phyloP scores from a whole-genome alignment of 92 coral and sea anemone genomes.

The Umimayanthus chanpuru region DNA sequence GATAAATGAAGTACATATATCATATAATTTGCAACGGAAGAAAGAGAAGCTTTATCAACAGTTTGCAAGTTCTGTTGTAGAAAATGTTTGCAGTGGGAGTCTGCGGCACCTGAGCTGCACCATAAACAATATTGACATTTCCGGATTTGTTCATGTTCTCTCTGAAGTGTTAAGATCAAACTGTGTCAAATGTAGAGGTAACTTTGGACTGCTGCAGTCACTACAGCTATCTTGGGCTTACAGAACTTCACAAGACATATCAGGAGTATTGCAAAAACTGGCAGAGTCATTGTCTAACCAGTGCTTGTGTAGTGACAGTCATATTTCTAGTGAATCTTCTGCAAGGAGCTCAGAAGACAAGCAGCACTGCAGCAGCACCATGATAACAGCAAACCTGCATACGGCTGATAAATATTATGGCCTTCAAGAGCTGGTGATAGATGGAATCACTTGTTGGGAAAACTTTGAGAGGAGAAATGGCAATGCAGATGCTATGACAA shows the following conservation, averaged over 20 bases:
- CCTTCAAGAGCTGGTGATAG: slow-evolving; percentile 28
- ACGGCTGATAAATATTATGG: background rate
- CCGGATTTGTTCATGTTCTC: background rate
- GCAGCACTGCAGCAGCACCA: background rate
- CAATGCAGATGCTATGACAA: background rate
- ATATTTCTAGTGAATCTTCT: background rate
- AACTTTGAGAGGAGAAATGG: background rate
- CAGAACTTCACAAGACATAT: background rate
- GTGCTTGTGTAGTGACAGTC: background rate
- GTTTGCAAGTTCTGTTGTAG: background rate
- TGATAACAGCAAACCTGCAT: background rate
- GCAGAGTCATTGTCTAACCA: slow-evolving; percentile 2
- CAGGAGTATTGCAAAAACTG: background rate
- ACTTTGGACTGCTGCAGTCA: slow-evolving; percentile 11
- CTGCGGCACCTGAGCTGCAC: background rate
- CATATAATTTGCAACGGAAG: too few relatives aligned
- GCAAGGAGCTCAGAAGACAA: background rate
- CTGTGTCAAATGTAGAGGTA: background rate
- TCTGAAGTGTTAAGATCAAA: slow-evolving; percentile 23
- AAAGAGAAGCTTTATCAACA: background rate
- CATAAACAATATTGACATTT: background rate
- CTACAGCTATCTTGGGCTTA: background rate
- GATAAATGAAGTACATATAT: background rate
- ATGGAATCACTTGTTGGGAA: background rate
- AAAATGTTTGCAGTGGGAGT: slow-evolving; percentile 2